Evolutionary conservation across 1,140 invertebrate genomes (phyloP).

Genomic region (Bombus waltoni): DNA sequence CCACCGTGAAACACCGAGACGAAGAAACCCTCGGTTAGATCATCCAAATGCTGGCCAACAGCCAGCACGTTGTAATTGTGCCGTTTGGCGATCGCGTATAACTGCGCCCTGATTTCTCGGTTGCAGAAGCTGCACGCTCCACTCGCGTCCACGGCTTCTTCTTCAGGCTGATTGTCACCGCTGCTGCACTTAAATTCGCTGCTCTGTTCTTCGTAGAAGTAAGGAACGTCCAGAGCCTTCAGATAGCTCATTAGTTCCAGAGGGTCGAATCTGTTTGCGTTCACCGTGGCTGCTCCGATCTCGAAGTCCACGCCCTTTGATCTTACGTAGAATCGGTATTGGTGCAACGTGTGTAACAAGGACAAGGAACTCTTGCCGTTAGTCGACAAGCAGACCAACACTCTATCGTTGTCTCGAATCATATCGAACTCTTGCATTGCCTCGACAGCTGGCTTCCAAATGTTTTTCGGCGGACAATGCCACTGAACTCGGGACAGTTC

Average conservation of each 20-base stretch:
- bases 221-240: slow-evolving; percentile 86
- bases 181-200: background rate
- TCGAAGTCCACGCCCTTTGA: slow-evolving; percentile 90
- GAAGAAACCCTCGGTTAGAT: slow-evolving; percentile 92
- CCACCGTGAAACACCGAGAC: slow-evolving; percentile 93
- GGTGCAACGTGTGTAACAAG: slow-evolving; percentile 91
- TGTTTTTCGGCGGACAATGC: slow-evolving; percentile 90
- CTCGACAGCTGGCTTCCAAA: slow-evolving; percentile 92
- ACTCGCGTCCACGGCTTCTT: slow-evolving; percentile 14
- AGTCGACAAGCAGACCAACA: slow-evolving; percentile 91
- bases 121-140: slow-evolving; percentile 87
- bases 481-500: slow-evolving; percentile 80
- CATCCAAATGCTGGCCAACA: slow-evolving; percentile 93
- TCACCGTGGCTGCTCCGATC: slow-evolving; percentile 90
- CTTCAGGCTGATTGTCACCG: slow-evolving; percentile 31
- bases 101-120: slow-evolving; percentile 87
- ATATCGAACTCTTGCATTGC: slow-evolving; percentile 93
- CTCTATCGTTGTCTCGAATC: slow-evolving; percentile 91
- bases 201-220: slow-evolving; percentile 88
- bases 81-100: slow-evolving; percentile 89
- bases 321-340: slow-evolving; percentile 91
- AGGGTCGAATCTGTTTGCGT: slow-evolving; percentile 86
- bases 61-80: slow-evolving; percentile 93
- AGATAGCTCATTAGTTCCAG: slow-evolving; percentile 88
- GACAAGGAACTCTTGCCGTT: slow-evolving; percentile 92